Percentiles rank a stretch among this genome's conserved stretches.
phyloP scores from a whole-genome alignment of 2,797 vertebrate species.

The Clamator glandarius region DNA sequence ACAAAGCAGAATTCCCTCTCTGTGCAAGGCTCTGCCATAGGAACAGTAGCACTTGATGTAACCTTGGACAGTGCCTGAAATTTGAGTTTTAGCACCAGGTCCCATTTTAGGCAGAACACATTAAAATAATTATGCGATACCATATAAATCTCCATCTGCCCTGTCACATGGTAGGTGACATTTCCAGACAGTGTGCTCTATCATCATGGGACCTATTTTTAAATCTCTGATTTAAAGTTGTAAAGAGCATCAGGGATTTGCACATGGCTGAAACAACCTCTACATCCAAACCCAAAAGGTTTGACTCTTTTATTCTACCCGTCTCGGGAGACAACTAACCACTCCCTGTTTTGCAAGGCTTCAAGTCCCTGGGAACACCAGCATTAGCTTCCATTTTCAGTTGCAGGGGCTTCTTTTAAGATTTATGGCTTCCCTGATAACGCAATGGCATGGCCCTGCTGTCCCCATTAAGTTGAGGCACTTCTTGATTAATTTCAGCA shows the following conservation, averaged over 20 bases:
- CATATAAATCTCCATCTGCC: background rate
- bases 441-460: background rate
- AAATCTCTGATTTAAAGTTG: background rate
- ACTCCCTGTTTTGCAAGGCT: background rate
- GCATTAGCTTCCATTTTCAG: background rate
- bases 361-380: background rate
- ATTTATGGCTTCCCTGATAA: background rate
- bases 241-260: background rate
- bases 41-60: rapidly evolving
- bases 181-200: slow-evolving; percentile 11
- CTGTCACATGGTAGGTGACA: background rate
- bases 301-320: background rate
- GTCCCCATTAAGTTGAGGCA: background rate
- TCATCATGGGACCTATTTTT: slow-evolving; percentile 59
- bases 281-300: background rate
- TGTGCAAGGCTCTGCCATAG: background rate
- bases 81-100: background rate
- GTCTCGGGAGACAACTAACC: background rate
- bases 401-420: background rate
- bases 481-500: background rate
- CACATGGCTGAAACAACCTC: background rate
- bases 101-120: slow-evolving; percentile 38
- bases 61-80: background rate
- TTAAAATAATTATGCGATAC: slow-evolving; percentile 36
- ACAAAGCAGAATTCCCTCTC: background rate